Conservation (phyloP, 2,797 vertebrate species). For the Spinibarbus caldwelli region DNA sequence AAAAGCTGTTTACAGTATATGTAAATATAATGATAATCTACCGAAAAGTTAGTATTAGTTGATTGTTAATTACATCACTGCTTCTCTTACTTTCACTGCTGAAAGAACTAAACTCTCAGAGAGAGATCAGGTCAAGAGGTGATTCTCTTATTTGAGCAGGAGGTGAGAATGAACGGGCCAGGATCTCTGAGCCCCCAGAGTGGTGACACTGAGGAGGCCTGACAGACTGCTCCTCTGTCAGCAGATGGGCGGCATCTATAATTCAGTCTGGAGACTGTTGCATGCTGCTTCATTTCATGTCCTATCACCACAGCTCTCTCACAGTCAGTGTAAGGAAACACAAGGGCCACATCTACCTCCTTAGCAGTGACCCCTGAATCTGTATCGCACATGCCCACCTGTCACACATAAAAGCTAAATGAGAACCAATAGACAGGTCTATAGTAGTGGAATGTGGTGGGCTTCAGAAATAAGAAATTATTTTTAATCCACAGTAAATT, state of each 20-base stretch:
- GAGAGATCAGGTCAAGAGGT: slow-evolving; percentile 15
- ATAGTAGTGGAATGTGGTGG: too few species aligned
- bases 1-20: not conserved
- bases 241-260: slow-evolving; percentile 81
- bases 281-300: slow-evolving; percentile 78
- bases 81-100: not conserved
- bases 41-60: not conserved
- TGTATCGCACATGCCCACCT: not conserved
- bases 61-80: not conserved
- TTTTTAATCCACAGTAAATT: too few species aligned
- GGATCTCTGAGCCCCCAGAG: slow-evolving; percentile 47
- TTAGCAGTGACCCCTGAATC: slow-evolving; percentile 27
- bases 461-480: too few species aligned
- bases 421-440: not conserved
- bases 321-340: slow-evolving; percentile 28
- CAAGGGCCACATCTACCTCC: slow-evolving; percentile 1
- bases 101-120: not conserved
- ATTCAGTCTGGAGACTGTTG: slow-evolving; percentile 77
- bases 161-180: slow-evolving; percentile 45
- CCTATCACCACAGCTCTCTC: slow-evolving; percentile 65
- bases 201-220: slow-evolving; percentile 71
- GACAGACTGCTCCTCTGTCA: slow-evolving; percentile 78
- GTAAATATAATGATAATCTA: not conserved
- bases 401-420: slow-evolving; percentile 8
- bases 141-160: slow-evolving; percentile 34